Percentiles rank a stretch among this genome's conserved stretches.
Evolutionary conservation across 2,797 vertebrate genomes (phyloP).

Genomic region (Anas flavirostris): DNA sequence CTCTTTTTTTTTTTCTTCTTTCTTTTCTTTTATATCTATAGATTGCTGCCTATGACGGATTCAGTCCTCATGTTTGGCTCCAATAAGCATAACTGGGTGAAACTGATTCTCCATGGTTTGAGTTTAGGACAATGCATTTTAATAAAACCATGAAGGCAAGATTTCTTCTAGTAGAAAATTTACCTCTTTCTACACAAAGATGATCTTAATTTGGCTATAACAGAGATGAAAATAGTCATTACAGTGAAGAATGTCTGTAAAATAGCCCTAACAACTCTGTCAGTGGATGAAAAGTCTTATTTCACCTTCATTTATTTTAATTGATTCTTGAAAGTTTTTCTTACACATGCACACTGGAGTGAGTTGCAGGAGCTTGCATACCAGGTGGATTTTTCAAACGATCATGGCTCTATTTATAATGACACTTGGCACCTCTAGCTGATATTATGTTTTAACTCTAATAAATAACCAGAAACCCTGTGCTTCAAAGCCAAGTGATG

Average conservation of each 20-base stretch:
- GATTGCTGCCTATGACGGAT: neutral
- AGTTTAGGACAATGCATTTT: neutral
- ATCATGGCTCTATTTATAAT: constrained; percentile 40
- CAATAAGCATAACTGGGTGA: neutral
- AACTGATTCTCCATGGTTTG: neutral
- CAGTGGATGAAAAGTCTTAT: neutral
- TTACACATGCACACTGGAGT: neutral
- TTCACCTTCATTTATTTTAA: neutral
- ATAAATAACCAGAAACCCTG: constrained; percentile 31
- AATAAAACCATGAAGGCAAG: neutral
- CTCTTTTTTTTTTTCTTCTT: neutral
- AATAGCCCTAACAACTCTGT: neutral
- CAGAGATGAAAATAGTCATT: neutral
- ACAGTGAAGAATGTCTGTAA: neutral
- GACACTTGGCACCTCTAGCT: neutral
- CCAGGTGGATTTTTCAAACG: neutral
- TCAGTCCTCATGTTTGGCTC: neutral
- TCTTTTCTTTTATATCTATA: neutral
- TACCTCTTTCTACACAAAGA: neutral
- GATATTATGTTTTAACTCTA: constrained; percentile 31
- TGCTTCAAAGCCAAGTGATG: constrained; percentile 11
- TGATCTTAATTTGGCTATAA: neutral
- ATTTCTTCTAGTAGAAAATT: neutral
- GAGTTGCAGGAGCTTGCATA: neutral
- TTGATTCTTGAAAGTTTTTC: neutral